phyloP scores from a whole-genome alignment of 2,113 vertebrate genomes.

The Plectropomus leopardus region DNA sequence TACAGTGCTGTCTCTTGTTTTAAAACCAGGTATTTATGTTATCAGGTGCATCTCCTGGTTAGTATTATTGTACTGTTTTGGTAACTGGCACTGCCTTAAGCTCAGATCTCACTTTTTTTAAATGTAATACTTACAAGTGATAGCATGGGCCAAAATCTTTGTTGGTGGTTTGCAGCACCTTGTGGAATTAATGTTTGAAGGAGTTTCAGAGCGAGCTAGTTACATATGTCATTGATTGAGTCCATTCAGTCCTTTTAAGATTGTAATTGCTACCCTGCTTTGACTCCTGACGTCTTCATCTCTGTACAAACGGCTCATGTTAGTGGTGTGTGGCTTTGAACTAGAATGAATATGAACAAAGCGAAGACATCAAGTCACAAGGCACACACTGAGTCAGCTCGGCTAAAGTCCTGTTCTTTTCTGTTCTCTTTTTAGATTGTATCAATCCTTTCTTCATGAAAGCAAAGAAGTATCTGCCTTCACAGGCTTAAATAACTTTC shows the following conservation, averaged over 20 bases:
- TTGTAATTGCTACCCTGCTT: conserved; percentile 43
- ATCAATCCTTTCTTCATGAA: conserved; percentile 38
- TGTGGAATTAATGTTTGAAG: conserved; percentile 35
- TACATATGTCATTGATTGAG: conserved; percentile 17
- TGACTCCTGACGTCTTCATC: conserved; percentile 20
- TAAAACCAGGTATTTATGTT: neutral
- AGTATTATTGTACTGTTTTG: neutral
- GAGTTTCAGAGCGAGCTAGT: conserved; percentile 25
- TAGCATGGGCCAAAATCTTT: neutral
- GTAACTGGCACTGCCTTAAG: neutral
- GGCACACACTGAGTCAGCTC: conserved; percentile 11
- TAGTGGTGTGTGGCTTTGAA: conserved; percentile 33
- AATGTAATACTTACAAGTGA: neutral
- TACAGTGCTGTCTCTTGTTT: neutral
- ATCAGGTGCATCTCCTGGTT: neutral
- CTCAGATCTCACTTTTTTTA: neutral
- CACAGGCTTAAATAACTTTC: conserved; percentile 50
- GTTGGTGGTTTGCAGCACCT: conserved; percentile 58
- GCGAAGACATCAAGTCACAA: conserved; percentile 30
- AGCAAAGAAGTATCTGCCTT: conserved; percentile 32
- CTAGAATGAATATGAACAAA: conserved; percentile 18
- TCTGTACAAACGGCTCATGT: conserved; percentile 14
- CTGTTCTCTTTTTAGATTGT: conserved; percentile 26
- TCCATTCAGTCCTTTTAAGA: conserved; percentile 23
- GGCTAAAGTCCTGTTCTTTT: neutral